These are phyloP conservation scores for Linnaemya tessellans DNA, from an alignment of 2,888 invertebrate species.

Conservation along the genomic window DNA sequence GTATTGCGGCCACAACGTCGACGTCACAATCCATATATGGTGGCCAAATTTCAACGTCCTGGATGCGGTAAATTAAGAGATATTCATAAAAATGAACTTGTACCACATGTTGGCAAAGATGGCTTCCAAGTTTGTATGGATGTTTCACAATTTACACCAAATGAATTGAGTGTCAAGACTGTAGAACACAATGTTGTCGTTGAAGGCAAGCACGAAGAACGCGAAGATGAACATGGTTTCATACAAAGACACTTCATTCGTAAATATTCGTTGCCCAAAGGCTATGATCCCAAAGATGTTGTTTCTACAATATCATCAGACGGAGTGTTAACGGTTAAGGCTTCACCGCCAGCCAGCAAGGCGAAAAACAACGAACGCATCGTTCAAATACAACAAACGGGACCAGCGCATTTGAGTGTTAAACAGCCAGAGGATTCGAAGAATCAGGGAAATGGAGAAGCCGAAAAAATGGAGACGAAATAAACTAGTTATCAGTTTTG, in stretches of 20 bases:
- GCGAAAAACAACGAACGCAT: constrained; percentile 83
- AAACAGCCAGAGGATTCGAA: constrained; percentile 80
- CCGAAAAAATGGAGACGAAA: neutral
- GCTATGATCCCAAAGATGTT: constrained; percentile 89
- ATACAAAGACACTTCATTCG: constrained; percentile 90
- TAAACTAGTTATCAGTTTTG: no score
- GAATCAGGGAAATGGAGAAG: constrained; percentile 32
- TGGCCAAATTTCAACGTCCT: constrained; percentile 40
- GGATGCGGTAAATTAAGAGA: constrained; percentile 85
- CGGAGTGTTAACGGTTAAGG: constrained; percentile 88
- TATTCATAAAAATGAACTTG: constrained; percentile 77
- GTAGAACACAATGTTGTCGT: constrained; percentile 88
- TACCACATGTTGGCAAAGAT: constrained; percentile 84
- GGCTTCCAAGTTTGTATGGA: constrained; percentile 90
- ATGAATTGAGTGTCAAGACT: constrained; percentile 90
- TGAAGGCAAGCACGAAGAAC: constrained; percentile 91
- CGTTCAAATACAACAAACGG: constrained; percentile 86
- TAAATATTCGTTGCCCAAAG: constrained; percentile 89
- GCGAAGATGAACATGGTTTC: constrained; percentile 88
- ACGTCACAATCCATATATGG: constrained; percentile 59
- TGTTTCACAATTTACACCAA: constrained; percentile 90
- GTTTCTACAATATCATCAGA: constrained; percentile 90
- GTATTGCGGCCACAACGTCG: constrained; percentile 85
- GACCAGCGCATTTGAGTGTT: constrained; percentile 84
- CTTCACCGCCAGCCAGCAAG: constrained; percentile 84